Conservation (phyloP, 2,888 invertebrate genomes). For the Drosophila helvetica region DNA sequence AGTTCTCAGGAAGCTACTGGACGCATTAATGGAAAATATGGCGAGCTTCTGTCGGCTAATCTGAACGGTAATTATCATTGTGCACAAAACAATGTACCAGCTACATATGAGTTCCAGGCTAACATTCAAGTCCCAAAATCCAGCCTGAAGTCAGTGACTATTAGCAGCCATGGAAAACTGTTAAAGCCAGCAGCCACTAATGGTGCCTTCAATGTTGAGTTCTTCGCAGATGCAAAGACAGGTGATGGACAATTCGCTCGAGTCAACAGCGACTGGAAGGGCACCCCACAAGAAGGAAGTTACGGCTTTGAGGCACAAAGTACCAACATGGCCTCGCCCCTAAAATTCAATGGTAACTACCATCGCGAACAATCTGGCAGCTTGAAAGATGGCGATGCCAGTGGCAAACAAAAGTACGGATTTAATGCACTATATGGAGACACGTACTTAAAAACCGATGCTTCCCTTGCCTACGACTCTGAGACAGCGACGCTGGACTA, state of each 20-base stretch:
- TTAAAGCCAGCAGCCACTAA: constrained; percentile 69
- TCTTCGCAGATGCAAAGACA: constrained; percentile 57
- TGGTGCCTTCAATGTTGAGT: constrained; percentile 58
- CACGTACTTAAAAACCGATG: constrained; percentile 83
- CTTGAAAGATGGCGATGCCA: constrained; percentile 44
- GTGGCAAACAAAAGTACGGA: constrained; percentile 60
- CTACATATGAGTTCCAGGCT: constrained; percentile 84
- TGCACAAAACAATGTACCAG: constrained; percentile 80
- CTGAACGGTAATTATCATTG: constrained; percentile 84
- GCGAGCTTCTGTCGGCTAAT: constrained; percentile 83
- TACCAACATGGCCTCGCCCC: constrained; percentile 58
- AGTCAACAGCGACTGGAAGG: constrained; percentile 64
- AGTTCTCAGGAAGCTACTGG: constrained; percentile 80
- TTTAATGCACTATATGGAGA: constrained; percentile 73
- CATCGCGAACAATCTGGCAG: constrained; percentile 66
- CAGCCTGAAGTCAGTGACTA: constrained; percentile 84
- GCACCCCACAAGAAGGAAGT: constrained; percentile 66
- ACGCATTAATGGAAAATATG: constrained; percentile 84
- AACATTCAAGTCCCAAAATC: constrained; percentile 86
- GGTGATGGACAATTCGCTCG: constrained; percentile 67
- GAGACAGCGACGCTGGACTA: constrained; percentile 84
- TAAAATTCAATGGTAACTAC: constrained; percentile 76
- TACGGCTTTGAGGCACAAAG: constrained; percentile 67
- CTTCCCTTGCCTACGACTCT: constrained; percentile 75
- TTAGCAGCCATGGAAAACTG: constrained; percentile 81